Base-by-base conservation (phyloP, 2,113 vertebrate genomes). In the Ptyas mucosa region DNA sequence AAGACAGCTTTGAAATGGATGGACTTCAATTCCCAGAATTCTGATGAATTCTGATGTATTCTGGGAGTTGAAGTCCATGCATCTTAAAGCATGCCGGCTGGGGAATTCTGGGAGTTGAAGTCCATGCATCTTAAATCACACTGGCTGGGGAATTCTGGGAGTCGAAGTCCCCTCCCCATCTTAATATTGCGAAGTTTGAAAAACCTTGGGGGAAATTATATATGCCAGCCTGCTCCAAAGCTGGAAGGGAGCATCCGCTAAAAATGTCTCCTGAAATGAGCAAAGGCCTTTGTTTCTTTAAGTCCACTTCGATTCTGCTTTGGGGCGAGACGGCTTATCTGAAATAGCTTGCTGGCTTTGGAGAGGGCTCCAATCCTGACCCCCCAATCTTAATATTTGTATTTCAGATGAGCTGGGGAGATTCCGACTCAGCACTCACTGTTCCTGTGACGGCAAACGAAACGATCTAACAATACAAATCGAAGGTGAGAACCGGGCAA, bases 341-440 rank as follows among this genome's bases (percentile, higher is more conserved):
- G 18, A 51, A 26, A 26, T 1, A 3, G 11, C 55, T 15, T 26
- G 11, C 43, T 9, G 69, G 69, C 69, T 81, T 88, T 8, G 3
- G 15, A 7, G 29, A 23, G 5, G 21, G 5, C 7, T 75, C 2
- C 5, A 5, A 18, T 8, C 3, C 18, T 85, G 29, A 24, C 69
- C 23, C 1, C 57, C 8, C 23, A 0, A 26, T 34, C 39, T 29
- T 11, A 1, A 7, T 39, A 34, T 86, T 1, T 93, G 21, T 23
- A 1, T 64, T 23, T 5, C 75, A 91, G 87, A 91, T 0, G 0
- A 11, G 1, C 10, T 85, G 49, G 90, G 92, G 2, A 9, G 39
- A 18, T 93, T 93, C 24, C 89, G 92, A 55, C 90, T 93, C 0
- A 86, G 69, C 5, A 15, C n/a, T 3, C 87, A 91, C 51, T 94